Percentiles rank a stretch among this genome's conserved stretches.
phyloP scores from a whole-genome alignment of 2,797 vertebrate genomes.

The Dendrocincla tyrannina region DNA sequence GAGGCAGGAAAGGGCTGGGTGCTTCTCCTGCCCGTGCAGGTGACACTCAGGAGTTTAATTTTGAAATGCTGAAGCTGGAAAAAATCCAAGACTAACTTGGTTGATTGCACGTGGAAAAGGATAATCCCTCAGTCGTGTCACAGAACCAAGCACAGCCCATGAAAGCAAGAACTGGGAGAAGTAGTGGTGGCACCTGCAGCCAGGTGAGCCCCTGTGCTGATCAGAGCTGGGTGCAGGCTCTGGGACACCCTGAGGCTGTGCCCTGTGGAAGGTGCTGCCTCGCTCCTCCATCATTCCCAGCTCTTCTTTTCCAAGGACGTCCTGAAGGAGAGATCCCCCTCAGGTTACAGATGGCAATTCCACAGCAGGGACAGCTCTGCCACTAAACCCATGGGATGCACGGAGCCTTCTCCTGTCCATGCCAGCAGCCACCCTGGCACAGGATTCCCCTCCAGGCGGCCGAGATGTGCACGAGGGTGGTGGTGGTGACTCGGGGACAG shows the following conservation, averaged over 20 bases:
- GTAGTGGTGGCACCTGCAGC: not conserved
- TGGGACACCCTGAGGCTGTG: not conserved
- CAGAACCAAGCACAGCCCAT: rapidly evolving
- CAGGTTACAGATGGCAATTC: not conserved
- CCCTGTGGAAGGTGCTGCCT: not conserved
- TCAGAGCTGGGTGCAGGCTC: not conserved
- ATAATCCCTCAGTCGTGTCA: too few species aligned
- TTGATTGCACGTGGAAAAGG: not conserved
- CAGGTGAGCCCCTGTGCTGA: rapidly evolving
- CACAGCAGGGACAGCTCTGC: not conserved
- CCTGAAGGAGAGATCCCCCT: not conserved
- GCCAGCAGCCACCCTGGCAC: not conserved
- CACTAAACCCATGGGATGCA: rapidly evolving
- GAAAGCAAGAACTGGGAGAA: not conserved
- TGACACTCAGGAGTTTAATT: not conserved
- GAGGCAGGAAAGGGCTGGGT: not conserved
- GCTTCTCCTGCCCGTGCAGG: not conserved
- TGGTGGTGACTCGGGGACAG: not conserved
- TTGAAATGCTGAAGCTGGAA: not conserved
- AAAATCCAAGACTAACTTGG: not conserved
- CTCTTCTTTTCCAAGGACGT: not conserved
- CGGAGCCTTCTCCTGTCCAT: not conserved
- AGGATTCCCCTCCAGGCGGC: not conserved
- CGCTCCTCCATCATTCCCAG: not conserved
- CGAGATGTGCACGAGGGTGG: rapidly evolving